A percentile compares a stretch with the other conserved stretches of the same genome.
Evolutionary conservation across 2,797 vertebrate species (phyloP).

Genomic region (Schizothorax lantsangensis): DNA sequence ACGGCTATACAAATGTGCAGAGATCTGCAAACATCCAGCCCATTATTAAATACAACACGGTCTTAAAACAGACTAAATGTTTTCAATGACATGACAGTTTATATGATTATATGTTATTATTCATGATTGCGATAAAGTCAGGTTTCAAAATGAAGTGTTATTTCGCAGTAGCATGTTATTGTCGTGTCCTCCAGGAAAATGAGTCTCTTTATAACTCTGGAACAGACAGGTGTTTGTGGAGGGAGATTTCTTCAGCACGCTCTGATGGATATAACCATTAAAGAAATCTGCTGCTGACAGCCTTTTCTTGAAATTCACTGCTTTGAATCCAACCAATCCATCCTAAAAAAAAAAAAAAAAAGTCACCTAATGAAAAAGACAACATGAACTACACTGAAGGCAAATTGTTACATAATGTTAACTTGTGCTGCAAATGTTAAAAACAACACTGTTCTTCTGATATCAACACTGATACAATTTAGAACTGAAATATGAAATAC

Average conservation of each 20-base stretch:
- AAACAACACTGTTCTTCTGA: background rate
- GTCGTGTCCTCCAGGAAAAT: constrained; percentile 16
- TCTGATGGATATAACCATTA: constrained; percentile 92
- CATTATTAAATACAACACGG: constrained; percentile 25
- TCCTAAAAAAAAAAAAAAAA: constrained; percentile 75
- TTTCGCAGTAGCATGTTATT: constrained; percentile 8
- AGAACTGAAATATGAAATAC: background rate
- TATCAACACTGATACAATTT: background rate
- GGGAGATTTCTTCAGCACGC: constrained; percentile 64
- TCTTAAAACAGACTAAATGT: constrained; percentile 69
- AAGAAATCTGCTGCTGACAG: constrained; percentile 93
- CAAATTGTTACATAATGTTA: background rate
- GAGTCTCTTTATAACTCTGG: constrained; percentile 74
- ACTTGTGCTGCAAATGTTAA: background rate
- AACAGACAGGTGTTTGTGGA: constrained; percentile 74
- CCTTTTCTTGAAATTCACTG: constrained; percentile 84
- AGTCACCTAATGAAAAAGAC: background rate
- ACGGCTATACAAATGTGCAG: background rate
- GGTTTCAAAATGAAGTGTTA: constrained; percentile 12
- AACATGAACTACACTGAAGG: background rate
- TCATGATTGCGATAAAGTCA: background rate
- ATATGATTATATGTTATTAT: background rate
- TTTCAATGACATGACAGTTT: background rate
- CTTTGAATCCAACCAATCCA: constrained; percentile 89
- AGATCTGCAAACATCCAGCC: background rate